Evolutionary conservation across 2,888 invertebrate species (phyloP), one percentile per base, ranked within the genome.

Genomic region (Sturmia bella): DNA sequence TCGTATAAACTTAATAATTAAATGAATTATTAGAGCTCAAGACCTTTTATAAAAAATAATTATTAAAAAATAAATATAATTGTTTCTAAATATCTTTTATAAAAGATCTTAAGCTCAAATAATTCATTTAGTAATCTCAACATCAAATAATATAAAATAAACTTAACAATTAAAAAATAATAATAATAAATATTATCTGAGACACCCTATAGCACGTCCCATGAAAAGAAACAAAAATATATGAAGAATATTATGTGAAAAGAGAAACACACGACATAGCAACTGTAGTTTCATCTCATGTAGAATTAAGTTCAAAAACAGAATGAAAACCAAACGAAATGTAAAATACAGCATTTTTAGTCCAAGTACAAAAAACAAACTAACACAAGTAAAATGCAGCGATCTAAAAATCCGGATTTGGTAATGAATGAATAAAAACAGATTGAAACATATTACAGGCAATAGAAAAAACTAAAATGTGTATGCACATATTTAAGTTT

Each of bases 351-450:
- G 66, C 45, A 66, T 27, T 66, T 48, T 39, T 21, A 41, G 45
- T 27, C 59, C 13, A 54, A 54, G 17, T 41, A 27, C 52, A 54
- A 63, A 73, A 27, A 48, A 52, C 24, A 61, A 68, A 63, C 39
- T 15, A 59, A 32, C 7, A 57, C 54, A 69, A 64, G 17, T 66
- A 66, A 61, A 52, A 15, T 43, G 27, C 63, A 56, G 41, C 19
- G 32, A 52, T 48, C 66, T 27, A 50, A 80, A 74, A 77, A 63
- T 81, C 72, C 72, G 70, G 80, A 72, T 76, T 81, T 80, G 59
- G 69, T 43, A 63, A 66, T 59, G 45, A 37, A 21, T n/a, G 27
- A 11, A 19, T 19, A 61, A 72, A 19, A 37, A 61, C 52, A 61
- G n/a, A 50, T 52, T 52, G 2, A 1, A 24, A 43, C 24, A 45